Evolutionary conservation across 2,888 invertebrate genomes (phyloP), one percentile per base, ranked within the genome.

Genomic region (Hypercompe scribonia): DNA sequence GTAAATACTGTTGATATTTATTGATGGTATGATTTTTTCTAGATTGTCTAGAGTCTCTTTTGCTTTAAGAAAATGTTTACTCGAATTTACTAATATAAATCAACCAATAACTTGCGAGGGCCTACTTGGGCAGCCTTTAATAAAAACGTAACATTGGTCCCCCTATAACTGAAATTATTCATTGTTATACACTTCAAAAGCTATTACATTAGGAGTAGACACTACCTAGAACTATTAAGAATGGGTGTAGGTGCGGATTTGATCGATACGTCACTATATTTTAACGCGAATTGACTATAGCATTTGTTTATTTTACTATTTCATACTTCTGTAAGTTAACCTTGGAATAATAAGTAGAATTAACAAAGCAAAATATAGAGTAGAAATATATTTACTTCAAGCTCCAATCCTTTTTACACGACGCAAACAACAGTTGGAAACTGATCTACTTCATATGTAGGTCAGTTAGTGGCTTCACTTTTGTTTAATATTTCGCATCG

Each of bases 381-480:
- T n/a, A 54, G 3, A 13, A 28, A 61, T 61, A 4, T 61, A 31
- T 61, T 31, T 31, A 61, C 18, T 8, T 61, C 31, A 31, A 31
- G 3, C 31, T 33, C 42, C 21, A 46, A 31, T 46, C 50, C 13
- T 68, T 36, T 21, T 68, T 2, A 58, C 58, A 36, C 54, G 31
- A 39, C 58, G n/a, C 36, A 58, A 42, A 63, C 63, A 42, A 42
- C 63, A 69, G 54, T 64, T 63, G 63, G 13, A 63, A 63, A 46
- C 58, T 70, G 61, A 66, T 67, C 72, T 69, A 67, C 63, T 71
- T 58, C n/a, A 36, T 15, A 69, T 61, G 69, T 69, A 64, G 36
- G 39, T 31, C 63, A 68, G 46, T 74, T 33, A 65, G 64, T 42
- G 70, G 63, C 46, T 63, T 65, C n/a, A 15, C 24, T 42, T 63